Evolutionary conservation across 2,888 invertebrate species (phyloP).

Genomic region (Stenurella melanura): DNA sequence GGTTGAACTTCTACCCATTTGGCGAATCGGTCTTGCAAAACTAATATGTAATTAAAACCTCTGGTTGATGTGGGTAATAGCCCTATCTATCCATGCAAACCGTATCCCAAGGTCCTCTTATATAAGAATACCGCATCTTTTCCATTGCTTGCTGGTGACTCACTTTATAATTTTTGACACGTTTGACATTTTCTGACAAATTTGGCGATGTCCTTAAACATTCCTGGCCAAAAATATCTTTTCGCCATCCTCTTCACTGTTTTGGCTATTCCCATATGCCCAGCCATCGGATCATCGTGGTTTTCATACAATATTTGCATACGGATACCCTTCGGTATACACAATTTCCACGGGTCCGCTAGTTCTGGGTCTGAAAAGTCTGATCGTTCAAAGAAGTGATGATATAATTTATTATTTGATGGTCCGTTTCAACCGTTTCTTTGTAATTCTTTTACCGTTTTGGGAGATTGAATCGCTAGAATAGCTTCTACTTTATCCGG

Average conservation of each 20-base stretch:
- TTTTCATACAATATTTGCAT: too few relatives aligned
- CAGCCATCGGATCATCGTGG: not conserved
- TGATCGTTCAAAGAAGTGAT: too few relatives aligned
- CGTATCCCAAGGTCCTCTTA: slow-evolving; percentile 19
- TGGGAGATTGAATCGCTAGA: too few relatives aligned
- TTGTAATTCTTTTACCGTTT: too few relatives aligned
- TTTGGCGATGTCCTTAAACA: not conserved
- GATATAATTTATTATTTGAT: too few relatives aligned
- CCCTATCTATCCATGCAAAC: not conserved
- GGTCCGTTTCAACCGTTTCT: too few relatives aligned
- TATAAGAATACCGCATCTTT: slow-evolving; percentile 7
- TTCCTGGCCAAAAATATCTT: slow-evolving; percentile 26
- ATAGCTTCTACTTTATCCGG: too few relatives aligned
- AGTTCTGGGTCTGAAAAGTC: too few relatives aligned
- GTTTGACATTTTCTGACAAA: slow-evolving; percentile 10
- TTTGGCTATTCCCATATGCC: slow-evolving; percentile 46
- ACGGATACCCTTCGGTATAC: too few relatives aligned
- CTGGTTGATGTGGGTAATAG: slow-evolving; percentile 31
- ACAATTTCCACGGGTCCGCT: too few relatives aligned
- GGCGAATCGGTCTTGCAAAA: slow-evolving; percentile 53
- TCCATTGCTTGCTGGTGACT: slow-evolving; percentile 40
- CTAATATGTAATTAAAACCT: slow-evolving; percentile 46
- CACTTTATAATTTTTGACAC: slow-evolving; percentile 17
- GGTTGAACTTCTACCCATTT: slow-evolving; percentile 53
- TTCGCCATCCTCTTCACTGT: not conserved